Evolutionary conservation across 2,797 vertebrate species (phyloP).

Genomic region (Lepidocolaptes lacrymiger): DNA sequence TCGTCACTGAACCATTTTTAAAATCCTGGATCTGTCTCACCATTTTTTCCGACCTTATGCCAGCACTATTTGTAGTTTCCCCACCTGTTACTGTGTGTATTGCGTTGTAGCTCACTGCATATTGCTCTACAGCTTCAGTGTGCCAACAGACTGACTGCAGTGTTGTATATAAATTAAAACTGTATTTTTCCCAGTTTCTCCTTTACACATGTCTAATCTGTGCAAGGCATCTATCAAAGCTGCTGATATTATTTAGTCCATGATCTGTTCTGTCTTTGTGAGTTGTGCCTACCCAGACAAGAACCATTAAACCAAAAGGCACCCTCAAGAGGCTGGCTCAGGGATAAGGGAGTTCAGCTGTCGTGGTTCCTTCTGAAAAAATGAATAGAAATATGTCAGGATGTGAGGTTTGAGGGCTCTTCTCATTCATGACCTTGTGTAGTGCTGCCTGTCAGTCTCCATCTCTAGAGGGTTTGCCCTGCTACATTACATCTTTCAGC

Average conservation of each 20-base stretch:
- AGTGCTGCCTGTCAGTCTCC: neutral
- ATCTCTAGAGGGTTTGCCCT: neutral
- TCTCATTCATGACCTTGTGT: neutral
- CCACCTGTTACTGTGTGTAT: conserved; percentile 75
- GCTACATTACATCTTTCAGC: neutral
- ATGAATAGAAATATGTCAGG: neutral
- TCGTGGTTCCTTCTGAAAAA: neutral
- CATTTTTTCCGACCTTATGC: conserved; percentile 79
- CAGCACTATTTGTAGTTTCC: conserved; percentile 79
- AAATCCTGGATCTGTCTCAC: conserved; percentile 65
- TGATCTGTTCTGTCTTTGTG: neutral
- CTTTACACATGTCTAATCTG: neutral
- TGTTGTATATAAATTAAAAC: neutral
- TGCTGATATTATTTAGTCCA: neutral
- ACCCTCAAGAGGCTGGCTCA: neutral
- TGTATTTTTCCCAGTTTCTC: neutral
- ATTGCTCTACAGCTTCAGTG: neutral
- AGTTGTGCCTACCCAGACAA: neutral
- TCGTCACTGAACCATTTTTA: conserved; percentile 73
- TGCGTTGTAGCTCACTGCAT: conserved; percentile 30
- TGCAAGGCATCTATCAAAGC: neutral
- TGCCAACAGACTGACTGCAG: neutral
- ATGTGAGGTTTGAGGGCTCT: neutral
- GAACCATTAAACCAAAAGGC: neutral
- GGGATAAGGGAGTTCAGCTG: neutral